phyloP scores from a whole-genome alignment of 2,888 invertebrate species.

The Nymphalis urticae region DNA sequence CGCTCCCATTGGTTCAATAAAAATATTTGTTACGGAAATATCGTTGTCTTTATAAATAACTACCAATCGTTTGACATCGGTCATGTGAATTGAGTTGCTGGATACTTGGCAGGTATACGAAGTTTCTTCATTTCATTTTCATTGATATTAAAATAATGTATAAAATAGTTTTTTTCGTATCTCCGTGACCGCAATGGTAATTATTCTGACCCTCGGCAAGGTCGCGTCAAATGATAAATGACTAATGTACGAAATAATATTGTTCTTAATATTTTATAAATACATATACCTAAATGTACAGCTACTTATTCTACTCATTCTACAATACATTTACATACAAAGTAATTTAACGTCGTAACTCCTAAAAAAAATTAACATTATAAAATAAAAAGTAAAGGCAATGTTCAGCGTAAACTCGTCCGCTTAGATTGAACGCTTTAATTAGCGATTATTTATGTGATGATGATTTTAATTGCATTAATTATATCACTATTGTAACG shows the following conservation, averaged over 20 bases:
- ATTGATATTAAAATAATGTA: too few species aligned
- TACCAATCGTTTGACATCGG: background rate
- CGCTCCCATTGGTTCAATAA: background rate
- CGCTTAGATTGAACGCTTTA: conserved; percentile 5
- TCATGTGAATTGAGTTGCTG: background rate
- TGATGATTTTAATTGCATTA: conserved; percentile 26
- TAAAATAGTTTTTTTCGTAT: too few species aligned
- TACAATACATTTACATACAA: too few species aligned
- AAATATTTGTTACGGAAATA: conserved; percentile 1
- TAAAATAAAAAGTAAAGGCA: background rate
- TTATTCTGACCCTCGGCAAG: too few species aligned
- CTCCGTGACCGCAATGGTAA: too few species aligned
- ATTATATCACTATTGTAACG: conserved; percentile 19
- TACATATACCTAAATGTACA: too few species aligned
- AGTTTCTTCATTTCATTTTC: too few species aligned
- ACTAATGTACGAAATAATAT: too few species aligned
- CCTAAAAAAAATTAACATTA: background rate
- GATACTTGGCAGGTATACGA: background rate
- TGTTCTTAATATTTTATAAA: too few species aligned
- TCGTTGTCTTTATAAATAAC: conserved; percentile 2
- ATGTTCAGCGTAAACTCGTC: background rate
- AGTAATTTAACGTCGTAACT: background rate
- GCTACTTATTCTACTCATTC: too few species aligned
- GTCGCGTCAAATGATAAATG: too few species aligned
- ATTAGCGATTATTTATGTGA: conserved; percentile 24